Evolutionary conservation across 1,140 invertebrate genomes (phyloP), one percentile per base, ranked within the genome.

Genomic region (Danaus plexippus): DNA sequence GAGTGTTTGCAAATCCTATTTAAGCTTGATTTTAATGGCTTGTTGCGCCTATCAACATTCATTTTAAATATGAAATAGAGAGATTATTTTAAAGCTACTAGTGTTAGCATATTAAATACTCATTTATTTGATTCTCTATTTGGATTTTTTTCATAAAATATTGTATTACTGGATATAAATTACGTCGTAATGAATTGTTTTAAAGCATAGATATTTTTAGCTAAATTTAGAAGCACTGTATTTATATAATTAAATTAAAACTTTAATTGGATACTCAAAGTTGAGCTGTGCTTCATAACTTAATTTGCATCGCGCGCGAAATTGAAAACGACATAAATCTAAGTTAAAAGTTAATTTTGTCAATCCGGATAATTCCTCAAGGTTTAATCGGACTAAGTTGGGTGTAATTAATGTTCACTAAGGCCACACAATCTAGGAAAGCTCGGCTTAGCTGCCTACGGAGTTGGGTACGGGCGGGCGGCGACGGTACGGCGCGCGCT

Each of bases 311-410:
- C 47, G 48, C 47, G 43, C 40, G 43, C 48, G 47, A 42, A 44
- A 41, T 50, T 59, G 32, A 44, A 59, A 74, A 66, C 69, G 63
- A 73, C 71, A 84, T 86, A 83, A 86, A 86, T 86, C 75, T 81
- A 74, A 83, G 79, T 86, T 86, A 84, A 84, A 86, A 84, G 83
- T 86, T 86, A 86, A 84, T 86, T 86, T 86, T 82, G 80, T 84
- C 80, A 83, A 84, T 84, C 78, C 75, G 77, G 74, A 83, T 86
- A 84, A 86, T 86, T 83, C 83, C 80, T 84, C 80, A 83, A 80
- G 80, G 78, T 83, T 86, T 86, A 86, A 86, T 84, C 83, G 83
- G 83, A 79, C 80, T 83, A 81, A 86, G 80, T 86, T 86, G 70
- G 75, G 75, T 78, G 78, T 86, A 86, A 86, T 86, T 85, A 86